Conservation (phyloP, 2,797 vertebrate genomes). For the Corythornis leucogaster region DNA sequence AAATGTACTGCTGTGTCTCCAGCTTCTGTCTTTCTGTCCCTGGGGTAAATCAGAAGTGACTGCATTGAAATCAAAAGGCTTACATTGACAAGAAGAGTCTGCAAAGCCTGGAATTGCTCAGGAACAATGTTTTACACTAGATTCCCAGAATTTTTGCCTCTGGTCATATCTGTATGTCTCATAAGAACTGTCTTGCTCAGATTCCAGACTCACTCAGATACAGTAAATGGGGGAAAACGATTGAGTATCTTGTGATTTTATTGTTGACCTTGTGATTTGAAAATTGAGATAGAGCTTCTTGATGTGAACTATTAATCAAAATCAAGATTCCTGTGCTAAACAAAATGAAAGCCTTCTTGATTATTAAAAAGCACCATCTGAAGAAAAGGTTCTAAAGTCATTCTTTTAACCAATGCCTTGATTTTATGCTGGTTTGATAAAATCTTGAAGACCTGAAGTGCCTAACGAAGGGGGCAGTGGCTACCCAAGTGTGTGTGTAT, state of each 20-base stretch:
- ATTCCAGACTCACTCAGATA: neutral
- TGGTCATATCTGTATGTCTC: conserved; percentile 22
- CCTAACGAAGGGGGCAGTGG: neutral
- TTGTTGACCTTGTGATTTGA: neutral
- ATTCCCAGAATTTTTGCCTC: conserved; percentile 46
- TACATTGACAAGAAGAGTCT: conserved; percentile 2
- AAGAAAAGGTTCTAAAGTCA: neutral
- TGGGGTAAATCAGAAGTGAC: conserved; percentile 33
- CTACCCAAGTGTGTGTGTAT: neutral
- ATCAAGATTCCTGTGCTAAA: neutral
- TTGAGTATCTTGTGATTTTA: neutral
- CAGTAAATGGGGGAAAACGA: neutral
- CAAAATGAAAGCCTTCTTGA: neutral
- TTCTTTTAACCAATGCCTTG: neutral
- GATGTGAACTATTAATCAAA: neutral
- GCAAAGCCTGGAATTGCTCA: neutral
- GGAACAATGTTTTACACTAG: neutral
- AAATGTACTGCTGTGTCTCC: neutral
- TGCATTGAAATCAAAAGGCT: conserved; percentile 26
- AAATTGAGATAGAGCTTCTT: neutral
- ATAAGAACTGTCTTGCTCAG: neutral
- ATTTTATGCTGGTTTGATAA: neutral
- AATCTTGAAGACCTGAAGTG: neutral
- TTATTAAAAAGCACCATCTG: neutral
- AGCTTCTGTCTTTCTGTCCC: neutral